These are phyloP conservation scores for Gandaritis pyraliata DNA, from an alignment of 2,888 invertebrate genomes.

Conservation along the genomic window DNA sequence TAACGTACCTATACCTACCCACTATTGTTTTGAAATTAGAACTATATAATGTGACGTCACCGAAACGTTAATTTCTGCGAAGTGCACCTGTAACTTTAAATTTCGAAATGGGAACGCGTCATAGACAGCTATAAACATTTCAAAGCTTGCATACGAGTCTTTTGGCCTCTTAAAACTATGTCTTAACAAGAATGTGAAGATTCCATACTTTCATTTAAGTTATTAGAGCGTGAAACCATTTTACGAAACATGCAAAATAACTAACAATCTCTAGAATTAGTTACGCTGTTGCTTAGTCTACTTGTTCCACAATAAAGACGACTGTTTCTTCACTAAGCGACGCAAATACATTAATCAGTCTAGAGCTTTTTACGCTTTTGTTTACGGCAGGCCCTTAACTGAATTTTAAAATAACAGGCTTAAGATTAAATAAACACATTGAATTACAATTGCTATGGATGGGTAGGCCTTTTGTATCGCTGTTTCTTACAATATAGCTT, in stretches of 20 bases:
- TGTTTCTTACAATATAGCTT: conserved; percentile 25
- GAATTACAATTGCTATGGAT: conserved; percentile 27
- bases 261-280: conserved; percentile 82
- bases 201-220: conserved; percentile 78
- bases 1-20: conserved; percentile 27
- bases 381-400: conserved; percentile 27
- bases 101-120: conserved; percentile 36
- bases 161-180: conserved; percentile 21
- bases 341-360: conserved; percentile 71
- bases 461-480: conserved; percentile 24
- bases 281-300: conserved; percentile 79
- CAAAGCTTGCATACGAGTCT: conserved; percentile 30
- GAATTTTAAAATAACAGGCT: conserved; percentile 18
- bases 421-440: conserved; percentile 30
- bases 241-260: conserved; percentile 84
- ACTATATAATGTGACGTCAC: conserved; percentile 67
- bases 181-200: conserved; percentile 50
- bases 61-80: conserved; percentile 68
- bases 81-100: conserved; percentile 48
- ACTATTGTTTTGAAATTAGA: conserved; percentile 75
- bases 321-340: conserved; percentile 75
- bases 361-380: conserved; percentile 49
- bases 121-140: conserved; percentile 31
- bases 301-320: conserved; percentile 73
- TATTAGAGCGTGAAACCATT: conserved; percentile 82